Percentiles rank a stretch among this genome's conserved stretches.
phyloP scores from a whole-genome alignment of 2,797 vertebrate species.

The Chelon labrosus region DNA sequence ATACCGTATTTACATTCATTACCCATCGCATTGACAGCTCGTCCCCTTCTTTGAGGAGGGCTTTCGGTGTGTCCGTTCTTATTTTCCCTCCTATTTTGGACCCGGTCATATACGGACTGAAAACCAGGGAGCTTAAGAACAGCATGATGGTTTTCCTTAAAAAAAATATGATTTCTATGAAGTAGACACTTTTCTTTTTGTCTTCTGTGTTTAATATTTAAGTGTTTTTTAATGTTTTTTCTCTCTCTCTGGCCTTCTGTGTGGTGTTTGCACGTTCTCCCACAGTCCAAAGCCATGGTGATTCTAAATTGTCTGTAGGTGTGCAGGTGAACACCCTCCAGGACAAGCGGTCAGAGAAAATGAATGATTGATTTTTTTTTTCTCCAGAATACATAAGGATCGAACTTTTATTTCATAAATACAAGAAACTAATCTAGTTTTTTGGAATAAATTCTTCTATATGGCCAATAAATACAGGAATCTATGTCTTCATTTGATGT shows the following conservation, averaged over 20 bases:
- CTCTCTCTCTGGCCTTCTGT: neutral
- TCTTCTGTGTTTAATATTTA: neutral
- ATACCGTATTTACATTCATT: constrained; percentile 48
- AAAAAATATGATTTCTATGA: constrained; percentile 21
- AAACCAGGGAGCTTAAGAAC: constrained; percentile 76
- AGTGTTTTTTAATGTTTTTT: neutral
- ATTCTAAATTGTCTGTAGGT: too few species aligned
- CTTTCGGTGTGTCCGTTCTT: constrained; percentile 69
- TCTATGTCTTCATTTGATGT: too few species aligned
- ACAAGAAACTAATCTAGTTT: too few species aligned
- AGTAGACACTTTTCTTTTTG: constrained; percentile 2
- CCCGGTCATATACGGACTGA: constrained; percentile 84
- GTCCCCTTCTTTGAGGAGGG: constrained; percentile 66
- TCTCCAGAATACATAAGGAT: too few species aligned
- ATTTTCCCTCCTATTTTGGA: constrained; percentile 81
- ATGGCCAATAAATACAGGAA: too few species aligned
- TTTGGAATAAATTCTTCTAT: too few species aligned
- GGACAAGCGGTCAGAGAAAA: too few species aligned
- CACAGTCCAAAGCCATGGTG: too few species aligned
- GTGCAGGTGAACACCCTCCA: too few species aligned
- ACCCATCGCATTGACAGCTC: constrained; percentile 64
- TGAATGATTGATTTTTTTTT: too few species aligned
- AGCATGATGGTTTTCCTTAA: constrained; percentile 47
- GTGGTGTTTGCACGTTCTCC: too few species aligned
- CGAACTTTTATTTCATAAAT: too few species aligned